Evolutionary conservation across 2,888 invertebrate species (phyloP).

Genomic region (Cryptocheilus praepositus): DNA sequence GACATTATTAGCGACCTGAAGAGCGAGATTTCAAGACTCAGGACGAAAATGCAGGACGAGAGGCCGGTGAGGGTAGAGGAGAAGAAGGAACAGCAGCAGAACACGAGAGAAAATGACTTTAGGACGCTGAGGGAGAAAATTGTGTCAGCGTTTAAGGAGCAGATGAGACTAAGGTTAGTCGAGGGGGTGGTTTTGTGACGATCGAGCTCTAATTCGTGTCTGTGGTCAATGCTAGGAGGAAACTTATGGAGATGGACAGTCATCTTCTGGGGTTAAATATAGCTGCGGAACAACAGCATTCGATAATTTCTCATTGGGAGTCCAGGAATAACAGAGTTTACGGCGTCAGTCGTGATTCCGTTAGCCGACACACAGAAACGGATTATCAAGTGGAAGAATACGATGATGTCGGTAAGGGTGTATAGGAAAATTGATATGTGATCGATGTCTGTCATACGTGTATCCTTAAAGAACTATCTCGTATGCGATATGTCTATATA

Average conservation of each 20-base stretch:
- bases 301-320: constrained; percentile 93
- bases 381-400: constrained; percentile 57
- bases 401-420: constrained; percentile 58
- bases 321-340: constrained; percentile 87
- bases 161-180: constrained; percentile 86
- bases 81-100: constrained; percentile 53
- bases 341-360: constrained; percentile 77
- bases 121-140: constrained; percentile 88
- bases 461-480: neutral
- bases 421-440: neutral
- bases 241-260: constrained; percentile 93
- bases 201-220: neutral
- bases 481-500: no score
- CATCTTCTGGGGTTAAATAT: constrained; percentile 90
- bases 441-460: neutral
- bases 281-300: constrained; percentile 92
- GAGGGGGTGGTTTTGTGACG: neutral
- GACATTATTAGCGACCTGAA: constrained; percentile 88
- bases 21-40: constrained; percentile 88
- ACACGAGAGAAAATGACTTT: constrained; percentile 75
- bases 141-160: constrained; percentile 92
- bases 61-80: constrained; percentile 68
- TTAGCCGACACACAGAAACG: constrained; percentile 47
- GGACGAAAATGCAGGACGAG: constrained; percentile 88
- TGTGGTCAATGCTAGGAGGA: constrained; percentile 75